phyloP scores from a whole-genome alignment of 35 echinoderm and acorn worm genomes.

The Chiridota heheva region DNA sequence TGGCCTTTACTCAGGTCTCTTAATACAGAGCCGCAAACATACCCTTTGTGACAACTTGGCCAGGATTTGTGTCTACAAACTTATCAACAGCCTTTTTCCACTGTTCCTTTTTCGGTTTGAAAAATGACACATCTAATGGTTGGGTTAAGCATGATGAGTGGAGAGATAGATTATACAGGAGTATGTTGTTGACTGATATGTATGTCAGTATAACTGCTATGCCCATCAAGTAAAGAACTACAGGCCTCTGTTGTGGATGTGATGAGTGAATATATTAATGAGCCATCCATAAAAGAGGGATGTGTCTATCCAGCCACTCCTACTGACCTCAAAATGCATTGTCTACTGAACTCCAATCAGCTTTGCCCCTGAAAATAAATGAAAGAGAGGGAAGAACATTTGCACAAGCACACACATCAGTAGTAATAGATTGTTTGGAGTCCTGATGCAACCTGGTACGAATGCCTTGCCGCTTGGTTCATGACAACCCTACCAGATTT shows the following conservation, averaged over 20 bases:
- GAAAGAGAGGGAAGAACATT: slow-evolving; percentile 9
- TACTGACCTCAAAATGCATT: slow-evolving; percentile 9
- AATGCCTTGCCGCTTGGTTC: background rate
- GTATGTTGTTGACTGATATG: slow-evolving; percentile 1
- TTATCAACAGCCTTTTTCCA: background rate
- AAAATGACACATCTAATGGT: slow-evolving; percentile 21
- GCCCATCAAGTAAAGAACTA: slow-evolving; percentile 10
- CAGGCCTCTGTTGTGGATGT: background rate
- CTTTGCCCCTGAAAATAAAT: background rate
- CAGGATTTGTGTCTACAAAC: background rate
- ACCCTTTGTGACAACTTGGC: slow-evolving; percentile 8
- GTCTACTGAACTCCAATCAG: background rate
- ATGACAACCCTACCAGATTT: background rate
- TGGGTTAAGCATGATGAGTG: slow-evolving; percentile 9
- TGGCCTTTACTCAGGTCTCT: background rate
- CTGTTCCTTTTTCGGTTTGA: background rate
- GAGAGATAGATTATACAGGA: slow-evolving; percentile 3
- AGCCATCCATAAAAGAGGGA: slow-evolving; percentile 13
- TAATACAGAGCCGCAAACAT: background rate
- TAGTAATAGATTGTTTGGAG: slow-evolving; percentile 2
- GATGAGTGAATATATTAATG: background rate
- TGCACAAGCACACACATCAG: slow-evolving; percentile 9
- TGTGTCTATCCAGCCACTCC: slow-evolving; percentile 29
- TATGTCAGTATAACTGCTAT: slow-evolving; percentile 3
- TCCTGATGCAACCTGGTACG: background rate